Conservation (phyloP, 2,888 invertebrate genomes). For the Dolomedes plantarius region DNA sequence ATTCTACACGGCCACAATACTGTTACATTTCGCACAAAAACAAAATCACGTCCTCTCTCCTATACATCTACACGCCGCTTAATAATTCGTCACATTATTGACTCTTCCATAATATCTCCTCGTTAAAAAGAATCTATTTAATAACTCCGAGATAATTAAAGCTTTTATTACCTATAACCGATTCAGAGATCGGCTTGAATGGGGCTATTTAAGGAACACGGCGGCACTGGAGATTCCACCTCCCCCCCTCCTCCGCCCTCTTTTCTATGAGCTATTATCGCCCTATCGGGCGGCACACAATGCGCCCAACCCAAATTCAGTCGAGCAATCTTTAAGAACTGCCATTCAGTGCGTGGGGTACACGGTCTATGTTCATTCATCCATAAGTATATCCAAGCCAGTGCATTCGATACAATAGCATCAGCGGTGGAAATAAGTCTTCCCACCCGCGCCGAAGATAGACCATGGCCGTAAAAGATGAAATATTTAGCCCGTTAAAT, state of each 20-base stretch:
- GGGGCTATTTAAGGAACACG: conserved; percentile 64
- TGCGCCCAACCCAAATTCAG: conserved; percentile 22
- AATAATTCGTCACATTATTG: conserved; percentile 10
- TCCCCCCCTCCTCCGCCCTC: neutral
- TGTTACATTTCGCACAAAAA: neutral
- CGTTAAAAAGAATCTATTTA: conserved; percentile 68
- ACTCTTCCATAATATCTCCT: conserved; percentile 14
- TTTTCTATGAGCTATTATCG: conserved; percentile 51
- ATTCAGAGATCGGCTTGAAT: conserved; percentile 55
- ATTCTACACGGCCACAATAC: neutral
- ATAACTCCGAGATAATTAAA: conserved; percentile 68
- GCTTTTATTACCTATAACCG: conserved; percentile 68
- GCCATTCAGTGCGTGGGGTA: conserved; percentile 46
- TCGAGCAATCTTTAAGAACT: conserved; percentile 50
- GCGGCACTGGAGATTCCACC: neutral
- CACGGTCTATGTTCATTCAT: conserved; percentile 35
- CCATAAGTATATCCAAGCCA: conserved; percentile 43
- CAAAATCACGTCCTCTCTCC: neutral
- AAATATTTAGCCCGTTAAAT: conserved; percentile 69
- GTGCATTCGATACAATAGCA: conserved; percentile 55
- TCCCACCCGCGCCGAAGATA: neutral
- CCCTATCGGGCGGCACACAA: conserved; percentile 51
- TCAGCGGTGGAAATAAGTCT: conserved; percentile 5
- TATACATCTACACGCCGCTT: neutral
- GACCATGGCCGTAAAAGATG: conserved; percentile 61